Base-by-base conservation (phyloP, 2,888 invertebrate species). In the Lasioglossum pauxillum region DNA sequence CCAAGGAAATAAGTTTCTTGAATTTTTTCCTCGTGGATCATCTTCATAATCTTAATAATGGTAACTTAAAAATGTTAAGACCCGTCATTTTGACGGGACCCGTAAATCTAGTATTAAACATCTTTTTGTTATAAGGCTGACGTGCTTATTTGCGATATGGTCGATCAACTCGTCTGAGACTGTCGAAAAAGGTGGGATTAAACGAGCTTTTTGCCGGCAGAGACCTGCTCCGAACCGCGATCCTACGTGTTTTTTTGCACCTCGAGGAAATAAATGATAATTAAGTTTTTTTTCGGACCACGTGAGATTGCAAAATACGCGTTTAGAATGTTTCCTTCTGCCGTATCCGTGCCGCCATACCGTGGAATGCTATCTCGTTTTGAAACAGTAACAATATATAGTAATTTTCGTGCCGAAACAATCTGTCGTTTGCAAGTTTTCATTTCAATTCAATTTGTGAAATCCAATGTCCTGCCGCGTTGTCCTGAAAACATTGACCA, bases 321-420 rank as follows among this genome's bases (percentile, higher is more conserved):
- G 31, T 8, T 76, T 44, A 60, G 71, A 71, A 76, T 53, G 57
- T 80, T 75, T 53, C 41, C 57, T 71, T 35, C 14, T 16, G 60
- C 31, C 69, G n/a, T 19, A 1, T 27, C 19, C 72, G 27, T 72
- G n/a, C 27, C 27, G 27, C 1, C 19, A 8, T 35, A 8, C 35
- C 19, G 35, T 23, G 67, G 19, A 67, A 35, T 67, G 67, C 3
- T 67, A 67, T 67, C 35, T 35, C 16, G 31, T 67, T 31, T 19
- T 67, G 27, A 72, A 44, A 27, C 27, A 1, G 27, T 72, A 16
- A 72, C 41, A 16, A 27, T 72, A 72, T 14, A 67, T 4, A 23
- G 10, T 19, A 16, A 35, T 67, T 67, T 67, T 71, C 71, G 14
- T 71, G 14, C 41, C 10, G 27, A 67, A 35, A 27, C 64, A 5